Percentiles rank a stretch among this genome's conserved stretches.
Conservation (phyloP, 2,888 invertebrate species). For the Oegoconia quadripuncta region DNA sequence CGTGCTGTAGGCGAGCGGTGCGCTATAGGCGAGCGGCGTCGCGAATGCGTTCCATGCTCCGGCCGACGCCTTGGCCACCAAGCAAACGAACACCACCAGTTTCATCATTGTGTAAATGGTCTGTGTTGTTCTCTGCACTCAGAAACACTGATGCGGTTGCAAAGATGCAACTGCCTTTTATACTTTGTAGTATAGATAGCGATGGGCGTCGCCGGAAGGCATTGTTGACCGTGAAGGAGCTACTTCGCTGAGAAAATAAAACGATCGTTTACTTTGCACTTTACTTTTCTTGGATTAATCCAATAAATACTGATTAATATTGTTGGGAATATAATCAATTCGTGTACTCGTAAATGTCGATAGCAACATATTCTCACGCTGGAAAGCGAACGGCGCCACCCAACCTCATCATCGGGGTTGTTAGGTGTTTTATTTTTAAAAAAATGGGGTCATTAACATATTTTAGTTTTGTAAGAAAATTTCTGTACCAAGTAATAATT, state of each 20-base stretch:
- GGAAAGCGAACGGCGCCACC: no score
- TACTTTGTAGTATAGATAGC: conserved; percentile 36
- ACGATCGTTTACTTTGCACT: conserved; percentile 28
- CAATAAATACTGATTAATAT: conserved; percentile 5
- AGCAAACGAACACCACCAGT: conserved; percentile 81
- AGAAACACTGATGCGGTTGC: conserved; percentile 55
- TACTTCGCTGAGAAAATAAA: conserved; percentile 48
- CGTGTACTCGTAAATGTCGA: not conserved
- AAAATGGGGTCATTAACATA: no score
- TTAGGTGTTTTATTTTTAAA: no score
- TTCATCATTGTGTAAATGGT: conserved; percentile 70
- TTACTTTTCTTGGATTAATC: conserved; percentile 22
- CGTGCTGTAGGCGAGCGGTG: conserved; percentile 36
- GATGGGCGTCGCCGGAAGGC: conserved; percentile 49
- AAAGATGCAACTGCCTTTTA: conserved; percentile 40
- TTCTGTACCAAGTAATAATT: no score
- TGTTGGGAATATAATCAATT: not conserved
- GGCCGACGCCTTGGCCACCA: conserved; percentile 77
- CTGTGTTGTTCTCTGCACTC: conserved; percentile 57
- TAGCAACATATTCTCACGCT: not conserved
- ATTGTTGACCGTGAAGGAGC: conserved; percentile 52
- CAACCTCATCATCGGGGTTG: no score
- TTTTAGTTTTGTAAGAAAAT: no score
- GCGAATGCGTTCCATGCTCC: conserved; percentile 35
- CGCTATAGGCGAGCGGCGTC: conserved; percentile 29